Percentiles rank a stretch among this genome's conserved stretches.
These are phyloP conservation scores for Heteropelma amictum DNA, from an alignment of 2,888 invertebrate species.

Conservation along the genomic window DNA sequence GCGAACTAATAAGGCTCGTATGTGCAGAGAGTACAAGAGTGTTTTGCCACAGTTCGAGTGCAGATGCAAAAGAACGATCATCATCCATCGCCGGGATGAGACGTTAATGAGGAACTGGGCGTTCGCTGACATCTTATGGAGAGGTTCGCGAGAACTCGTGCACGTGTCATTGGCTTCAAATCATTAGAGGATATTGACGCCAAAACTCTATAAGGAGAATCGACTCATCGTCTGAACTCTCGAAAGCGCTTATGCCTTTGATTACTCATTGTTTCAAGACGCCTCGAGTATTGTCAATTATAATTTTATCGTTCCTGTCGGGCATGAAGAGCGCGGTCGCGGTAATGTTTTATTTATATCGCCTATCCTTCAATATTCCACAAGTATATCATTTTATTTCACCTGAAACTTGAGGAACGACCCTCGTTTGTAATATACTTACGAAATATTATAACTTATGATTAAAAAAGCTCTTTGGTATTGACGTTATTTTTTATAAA, in stretches of 20 bases:
- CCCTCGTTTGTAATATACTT: too few species aligned
- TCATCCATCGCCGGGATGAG: constrained; percentile 46
- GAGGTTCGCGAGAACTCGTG: constrained; percentile 14
- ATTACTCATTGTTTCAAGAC: constrained; percentile 39
- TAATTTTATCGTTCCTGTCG: neutral
- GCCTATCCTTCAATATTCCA: too few species aligned
- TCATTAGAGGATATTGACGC: constrained; percentile 58
- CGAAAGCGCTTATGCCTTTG: neutral
- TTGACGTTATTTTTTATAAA: too few species aligned
- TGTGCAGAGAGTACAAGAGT: neutral
- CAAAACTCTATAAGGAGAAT: constrained; percentile 23
- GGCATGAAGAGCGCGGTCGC: neutral
- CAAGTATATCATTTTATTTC: too few species aligned
- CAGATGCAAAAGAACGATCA: constrained; percentile 36
- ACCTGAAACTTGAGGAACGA: too few species aligned
- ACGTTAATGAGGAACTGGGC: constrained; percentile 63
- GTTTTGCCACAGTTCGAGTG: neutral
- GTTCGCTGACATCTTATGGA: constrained; percentile 38
- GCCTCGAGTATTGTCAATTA: neutral
- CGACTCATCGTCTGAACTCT: constrained; percentile 43
- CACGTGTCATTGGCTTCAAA: constrained; percentile 46
- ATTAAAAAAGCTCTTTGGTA: too few species aligned
- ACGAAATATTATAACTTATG: too few species aligned
- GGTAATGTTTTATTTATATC: neutral
- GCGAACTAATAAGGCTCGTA: constrained; percentile 58